phyloP scores from a whole-genome alignment of 2,797 vertebrate genomes.

The Smutsia temminckii region DNA sequence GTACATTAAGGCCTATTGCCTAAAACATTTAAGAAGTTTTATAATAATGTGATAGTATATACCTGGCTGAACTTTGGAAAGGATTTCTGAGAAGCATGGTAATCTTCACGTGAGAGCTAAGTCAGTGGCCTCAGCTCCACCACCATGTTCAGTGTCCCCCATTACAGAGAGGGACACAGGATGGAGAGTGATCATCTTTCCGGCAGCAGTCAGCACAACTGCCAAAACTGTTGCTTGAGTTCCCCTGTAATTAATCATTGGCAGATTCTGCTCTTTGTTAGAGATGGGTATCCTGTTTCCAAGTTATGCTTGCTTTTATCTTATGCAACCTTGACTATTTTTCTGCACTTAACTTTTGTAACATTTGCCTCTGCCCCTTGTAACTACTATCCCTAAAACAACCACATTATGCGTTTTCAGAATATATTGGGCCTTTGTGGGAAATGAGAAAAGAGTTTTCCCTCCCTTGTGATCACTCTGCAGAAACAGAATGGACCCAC shows the following conservation, averaged over 20 bases:
- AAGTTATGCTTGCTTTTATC: not conserved
- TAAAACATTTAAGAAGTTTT: not conserved
- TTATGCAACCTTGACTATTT: not conserved
- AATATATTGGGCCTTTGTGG: not conserved
- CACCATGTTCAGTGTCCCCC: fast-evolving
- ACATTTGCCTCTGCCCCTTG: not conserved
- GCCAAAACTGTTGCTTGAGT: fast-evolving
- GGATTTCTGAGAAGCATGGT: fast-evolving
- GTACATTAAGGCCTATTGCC: not conserved
- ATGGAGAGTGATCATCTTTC: not conserved
- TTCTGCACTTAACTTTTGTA: not conserved
- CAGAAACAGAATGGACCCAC: not conserved
- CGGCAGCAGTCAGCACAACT: not conserved
- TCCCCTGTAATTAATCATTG: not conserved
- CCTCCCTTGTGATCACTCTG: not conserved
- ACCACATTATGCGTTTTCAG: not conserved
- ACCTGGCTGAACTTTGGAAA: not conserved
- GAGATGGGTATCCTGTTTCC: not conserved
- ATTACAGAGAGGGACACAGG: fast-evolving
- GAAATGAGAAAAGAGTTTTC: not conserved
- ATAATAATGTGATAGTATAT: not conserved
- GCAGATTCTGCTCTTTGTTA: not conserved
- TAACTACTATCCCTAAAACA: not conserved
- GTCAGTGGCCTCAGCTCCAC: not conserved
- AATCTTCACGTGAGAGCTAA: not conserved